Base-by-base conservation (phyloP, 2,113 vertebrate genomes). In the Mungos mungo region DNA sequence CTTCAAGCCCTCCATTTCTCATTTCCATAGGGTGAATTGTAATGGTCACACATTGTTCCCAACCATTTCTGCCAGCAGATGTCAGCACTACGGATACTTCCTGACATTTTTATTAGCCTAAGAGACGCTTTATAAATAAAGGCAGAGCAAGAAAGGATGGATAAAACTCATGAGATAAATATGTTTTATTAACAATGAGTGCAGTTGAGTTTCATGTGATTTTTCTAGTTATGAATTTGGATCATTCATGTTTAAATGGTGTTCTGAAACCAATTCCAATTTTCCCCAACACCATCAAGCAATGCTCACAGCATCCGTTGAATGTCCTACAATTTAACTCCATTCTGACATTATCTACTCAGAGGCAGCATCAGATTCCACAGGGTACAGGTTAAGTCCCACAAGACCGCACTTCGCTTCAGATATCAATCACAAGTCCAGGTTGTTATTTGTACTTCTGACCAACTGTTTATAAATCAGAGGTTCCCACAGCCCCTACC, bases 41-140 rank as follows among this genome's bases (percentile, higher is more conserved):
- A 15, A 15, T n/a, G 14, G 52, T 83, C 72, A 52, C 41, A 52
- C 52, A 38, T 65, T 97, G 77, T 27, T 95, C 35, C 68, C 11
- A 47, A 87, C 65, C 2, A 23, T 27, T 50, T 96, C 90, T 91
- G 29, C 45, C 90, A 93, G 79, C 68, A 98, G 92, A 96, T 98
- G 97, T 94, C 97, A 98, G 74, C 77, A 95, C 38, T 72, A 89
- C 90, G 85, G 47, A 76, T 45, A 0, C 60, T 54, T 23, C 54
- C 41, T 87, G 76, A 65, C 3, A 68, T 95, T 95, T 96, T 45
- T 35, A 85, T 96, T 89, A 92, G 57, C 60, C 60, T 96, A 92
- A 95, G 79, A 14, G 50, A 52, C 33, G 4, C 0, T 7, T 82
- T 41, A 25, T 66, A 76, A 93, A 76, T 90, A 96, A 81, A 93